phyloP scores from a whole-genome alignment of 2,797 vertebrate genomes.

The Enteromius viviparus region DNA sequence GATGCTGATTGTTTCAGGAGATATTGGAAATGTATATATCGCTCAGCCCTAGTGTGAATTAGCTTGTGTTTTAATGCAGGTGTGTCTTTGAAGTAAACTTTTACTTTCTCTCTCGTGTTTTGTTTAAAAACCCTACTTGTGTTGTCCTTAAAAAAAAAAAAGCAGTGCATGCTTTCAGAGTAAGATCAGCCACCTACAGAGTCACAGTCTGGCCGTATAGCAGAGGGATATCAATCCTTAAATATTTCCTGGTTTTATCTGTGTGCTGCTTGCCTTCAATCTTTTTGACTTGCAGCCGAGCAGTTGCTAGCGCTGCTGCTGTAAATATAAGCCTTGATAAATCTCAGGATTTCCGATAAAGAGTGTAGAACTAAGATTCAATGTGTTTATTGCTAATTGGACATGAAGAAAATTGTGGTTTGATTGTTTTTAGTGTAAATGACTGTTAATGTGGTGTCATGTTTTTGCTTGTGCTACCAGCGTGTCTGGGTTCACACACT shows the following conservation, averaged over 20 bases:
- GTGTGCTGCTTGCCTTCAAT: constrained; percentile 47
- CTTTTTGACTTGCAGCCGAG: constrained; percentile 32
- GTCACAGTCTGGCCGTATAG: constrained; percentile 44
- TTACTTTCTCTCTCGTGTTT: constrained; percentile 28
- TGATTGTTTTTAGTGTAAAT: constrained; percentile 12
- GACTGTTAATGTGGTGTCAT: background rate
- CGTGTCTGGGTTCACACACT: constrained; percentile 71
- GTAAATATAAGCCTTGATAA: background rate
- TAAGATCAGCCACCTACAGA: constrained; percentile 37
- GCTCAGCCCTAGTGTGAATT: background rate
- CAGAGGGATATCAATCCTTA: constrained; percentile 64
- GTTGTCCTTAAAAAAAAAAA: constrained; percentile 66
- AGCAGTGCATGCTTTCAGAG: constrained; percentile 21
- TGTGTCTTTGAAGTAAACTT: constrained; percentile 32
- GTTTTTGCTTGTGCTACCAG: constrained; percentile 30
- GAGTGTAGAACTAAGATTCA: background rate
- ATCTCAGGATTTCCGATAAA: background rate
- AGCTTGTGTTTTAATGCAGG: constrained; percentile 15
- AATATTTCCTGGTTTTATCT: constrained; percentile 33
- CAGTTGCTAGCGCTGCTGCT: constrained; percentile 20
- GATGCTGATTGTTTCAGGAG: background rate
- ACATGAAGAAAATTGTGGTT: background rate
- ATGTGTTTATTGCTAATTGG: constrained; percentile 2
- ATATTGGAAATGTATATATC: background rate
- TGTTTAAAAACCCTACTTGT: constrained; percentile 60